A percentile compares a stretch with the other conserved stretches of the same genome.
Evolutionary conservation across 2,113 vertebrate species (phyloP).

Genomic region (Chaetura pelagica): DNA sequence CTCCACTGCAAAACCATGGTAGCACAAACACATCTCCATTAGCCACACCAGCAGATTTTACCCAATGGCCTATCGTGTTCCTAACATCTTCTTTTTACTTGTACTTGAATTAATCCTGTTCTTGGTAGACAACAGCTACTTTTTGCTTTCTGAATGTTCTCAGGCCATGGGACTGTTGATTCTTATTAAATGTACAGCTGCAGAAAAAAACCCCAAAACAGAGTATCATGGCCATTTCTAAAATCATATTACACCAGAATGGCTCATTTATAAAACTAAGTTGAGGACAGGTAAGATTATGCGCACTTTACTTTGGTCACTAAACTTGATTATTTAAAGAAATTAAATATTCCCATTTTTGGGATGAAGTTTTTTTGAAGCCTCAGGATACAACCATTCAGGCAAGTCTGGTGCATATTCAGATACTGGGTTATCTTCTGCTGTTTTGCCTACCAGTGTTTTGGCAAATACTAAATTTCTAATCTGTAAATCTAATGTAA

Average conservation of each 20-base stretch:
- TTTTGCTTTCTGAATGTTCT: not conserved
- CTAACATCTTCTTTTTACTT: not conserved
- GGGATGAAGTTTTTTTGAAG: not conserved
- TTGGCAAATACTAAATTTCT: not conserved
- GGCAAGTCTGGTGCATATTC: not conserved
- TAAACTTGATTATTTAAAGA: not conserved
- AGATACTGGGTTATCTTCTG: not conserved
- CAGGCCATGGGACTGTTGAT: not conserved
- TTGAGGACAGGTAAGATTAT: not conserved
- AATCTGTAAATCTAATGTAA: not conserved
- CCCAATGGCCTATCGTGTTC: not conserved
- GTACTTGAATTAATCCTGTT: not conserved
- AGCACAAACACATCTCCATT: not conserved
- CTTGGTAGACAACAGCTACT: not conserved
- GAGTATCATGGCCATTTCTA: not conserved
- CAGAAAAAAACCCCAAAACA: not conserved
- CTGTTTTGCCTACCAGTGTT: not conserved
- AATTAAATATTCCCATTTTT: not conserved
- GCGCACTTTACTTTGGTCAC: not conserved
- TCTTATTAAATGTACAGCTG: not conserved
- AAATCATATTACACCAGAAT: not conserved
- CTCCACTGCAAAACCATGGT: not conserved
- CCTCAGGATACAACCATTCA: not conserved
- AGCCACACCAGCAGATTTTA: not conserved
- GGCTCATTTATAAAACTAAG: not conserved